Evolutionary conservation across 2,113 vertebrate species (phyloP), one percentile per base, ranked within the genome.

Genomic region (Mellivora capensis): DNA sequence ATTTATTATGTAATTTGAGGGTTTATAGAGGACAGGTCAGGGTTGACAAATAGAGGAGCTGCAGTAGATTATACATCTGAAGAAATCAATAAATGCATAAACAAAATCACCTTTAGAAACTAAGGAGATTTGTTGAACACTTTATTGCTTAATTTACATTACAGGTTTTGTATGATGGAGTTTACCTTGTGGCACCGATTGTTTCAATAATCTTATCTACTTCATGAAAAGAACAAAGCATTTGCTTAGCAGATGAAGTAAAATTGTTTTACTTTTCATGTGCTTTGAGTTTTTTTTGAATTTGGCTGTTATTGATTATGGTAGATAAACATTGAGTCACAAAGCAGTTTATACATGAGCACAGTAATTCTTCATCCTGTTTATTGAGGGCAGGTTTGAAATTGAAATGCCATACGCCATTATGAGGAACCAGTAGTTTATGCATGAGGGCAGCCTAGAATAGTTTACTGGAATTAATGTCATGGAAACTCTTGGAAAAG

Each of bases 1-100:
- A 67, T 97, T 97, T 98, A 93, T 98, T 96, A 67, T 83, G 94
- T 97, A 98, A 93, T 97, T 97, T 98, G 97, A 95, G 83, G 62
- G 81, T 52, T 98, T 98, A 96, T 57, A 97, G 97, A 98, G 76
- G 96, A 94, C 52, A 97, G 54, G 82, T 91, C 94, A 98, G 91
- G n/a, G 91, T 67, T 95, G 88, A 97, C 91, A 61, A 98, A 90
- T 97, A 96, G 98, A 98, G 89, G 84, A 97, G 77, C 29, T 49
- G 96, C 93, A 98, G 88, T 89, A 97, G 92, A 98, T 97, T 97
- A 98, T 80, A 97, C 87, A 94, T 94, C 72, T 94, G 93, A 96
- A 97, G 95, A 98, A 98, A 97, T 98, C 98, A 98, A 97, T 98
- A 98, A 72, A 64, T 95, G 82, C 94, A 97, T 95, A 98, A 98